These are phyloP conservation scores for Drosophila ananassae DNA, from an alignment of 1,140 invertebrate genomes.

Conservation along the genomic window DNA sequence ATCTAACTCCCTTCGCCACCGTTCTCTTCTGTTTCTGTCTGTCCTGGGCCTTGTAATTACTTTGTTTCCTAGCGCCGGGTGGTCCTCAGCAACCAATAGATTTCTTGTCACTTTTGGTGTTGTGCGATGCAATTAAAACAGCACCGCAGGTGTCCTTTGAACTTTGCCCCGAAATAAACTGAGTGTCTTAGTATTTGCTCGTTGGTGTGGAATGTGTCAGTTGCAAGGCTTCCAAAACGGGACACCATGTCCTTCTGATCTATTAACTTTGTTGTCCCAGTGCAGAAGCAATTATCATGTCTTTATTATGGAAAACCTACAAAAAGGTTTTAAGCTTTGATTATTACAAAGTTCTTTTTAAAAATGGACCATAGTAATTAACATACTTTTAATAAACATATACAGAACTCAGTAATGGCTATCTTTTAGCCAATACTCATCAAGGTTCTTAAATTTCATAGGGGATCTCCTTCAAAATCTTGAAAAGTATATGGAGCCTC, in stretches of 20 bases:
- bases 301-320: conserved; percentile 67
- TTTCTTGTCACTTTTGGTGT: conserved; percentile 63
- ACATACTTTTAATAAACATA: too few relatives aligned
- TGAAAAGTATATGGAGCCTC: too few relatives aligned
- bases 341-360: conserved; percentile 16
- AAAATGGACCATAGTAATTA: not conserved
- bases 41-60: conserved; percentile 62
- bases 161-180: conserved; percentile 67
- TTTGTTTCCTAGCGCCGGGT: conserved; percentile 71
- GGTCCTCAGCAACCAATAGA: conserved; percentile 50
- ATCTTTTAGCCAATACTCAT: too few relatives aligned
- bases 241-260: conserved; percentile 38
- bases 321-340: conserved; percentile 41
- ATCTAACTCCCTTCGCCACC: not conserved
- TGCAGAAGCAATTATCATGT: conserved; percentile 79
- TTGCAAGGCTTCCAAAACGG: conserved; percentile 82
- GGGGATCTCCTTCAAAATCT: too few relatives aligned
- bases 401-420: too few relatives aligned
- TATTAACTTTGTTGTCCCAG: not conserved
- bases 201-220: conserved; percentile 68
- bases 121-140: conserved; percentile 82
- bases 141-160: conserved; percentile 83
- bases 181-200: conserved; percentile 21
- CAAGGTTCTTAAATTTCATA: too few relatives aligned
- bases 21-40: conserved; percentile 10